Evolutionary conservation across 2,797 vertebrate species (phyloP).

Genomic region (Aldrovandia affinis): DNA sequence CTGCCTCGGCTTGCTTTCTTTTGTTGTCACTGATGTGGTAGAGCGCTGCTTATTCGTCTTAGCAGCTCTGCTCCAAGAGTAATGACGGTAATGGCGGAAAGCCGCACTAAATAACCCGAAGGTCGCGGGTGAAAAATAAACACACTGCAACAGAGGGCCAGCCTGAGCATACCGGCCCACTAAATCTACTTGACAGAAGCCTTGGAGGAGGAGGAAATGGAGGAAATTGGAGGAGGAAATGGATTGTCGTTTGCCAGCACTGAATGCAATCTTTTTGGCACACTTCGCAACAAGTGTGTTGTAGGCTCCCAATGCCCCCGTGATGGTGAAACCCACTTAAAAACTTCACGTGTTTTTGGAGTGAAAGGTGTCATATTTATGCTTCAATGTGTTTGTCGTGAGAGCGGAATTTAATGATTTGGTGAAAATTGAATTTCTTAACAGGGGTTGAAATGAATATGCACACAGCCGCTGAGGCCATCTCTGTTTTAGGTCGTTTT

Average conservation of each 20-base stretch:
- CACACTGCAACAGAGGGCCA: background rate
- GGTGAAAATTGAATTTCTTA: background rate
- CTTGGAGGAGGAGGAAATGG: constrained; percentile 27
- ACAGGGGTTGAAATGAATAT: constrained; percentile 5
- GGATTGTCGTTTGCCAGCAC: constrained; percentile 21
- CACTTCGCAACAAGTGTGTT: background rate
- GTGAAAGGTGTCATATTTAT: background rate
- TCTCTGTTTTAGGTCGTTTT: background rate
- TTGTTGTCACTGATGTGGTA: background rate
- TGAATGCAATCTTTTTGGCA: constrained; percentile 18
- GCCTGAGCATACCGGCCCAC: background rate
- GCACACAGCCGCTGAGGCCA: background rate
- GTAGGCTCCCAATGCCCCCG: background rate
- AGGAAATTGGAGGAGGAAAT: too few relatives aligned
- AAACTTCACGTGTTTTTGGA: background rate
- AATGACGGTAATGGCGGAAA: constrained; percentile 28
- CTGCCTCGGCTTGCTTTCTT: background rate
- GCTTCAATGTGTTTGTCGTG: background rate
- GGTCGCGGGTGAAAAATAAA: constrained; percentile 15
- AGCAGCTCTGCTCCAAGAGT: constrained; percentile 25
- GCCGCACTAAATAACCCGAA: constrained; percentile 29
- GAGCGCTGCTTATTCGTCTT: background rate
- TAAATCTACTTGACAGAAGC: constrained; percentile 32
- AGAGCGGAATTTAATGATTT: background rate
- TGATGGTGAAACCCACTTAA: background rate